Base-by-base conservation (phyloP, 2,888 invertebrate species). In the Timandra comae region DNA sequence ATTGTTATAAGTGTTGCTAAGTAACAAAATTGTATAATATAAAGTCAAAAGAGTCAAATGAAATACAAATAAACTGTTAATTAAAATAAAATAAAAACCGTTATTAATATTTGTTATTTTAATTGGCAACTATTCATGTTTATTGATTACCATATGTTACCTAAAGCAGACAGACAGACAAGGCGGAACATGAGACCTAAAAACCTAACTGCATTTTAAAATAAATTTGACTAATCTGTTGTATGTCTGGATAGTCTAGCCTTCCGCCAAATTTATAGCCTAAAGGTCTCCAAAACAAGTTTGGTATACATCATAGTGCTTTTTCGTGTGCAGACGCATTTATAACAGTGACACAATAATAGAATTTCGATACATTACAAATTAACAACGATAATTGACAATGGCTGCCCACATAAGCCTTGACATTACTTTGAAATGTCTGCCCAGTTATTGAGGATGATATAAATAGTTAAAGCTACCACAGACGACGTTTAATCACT, bases 401-500 rank as follows among this genome's bases (percentile, higher is more conserved):
- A 75, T 73, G 51, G 66, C 77, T 59, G 63, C 80, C 79, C 76
- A 82, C 79, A 67, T 67, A 23, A 63, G 62, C 82, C 84, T 82
- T 85, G 84, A 76, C 82, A 84, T 84, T 84, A 71, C 61, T 49
- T 43, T 52, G 55, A 72, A 74, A 73, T 71, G 73, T 63, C 63
- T 68, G 52, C 70, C 69, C 70, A 82, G 82, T 82, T 67, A 70
- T 60, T 61, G 51, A 52, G 61, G 79, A 79, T 66, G 80, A 79
- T 80, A 76, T 63, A 59, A 24, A 11, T 10, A 10, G 71, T 59
- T 70, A 74, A 71, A 66, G 60, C 49, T 44, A 46, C 42, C 52
- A 52, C 49, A 51, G 48, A 49, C 52, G 67, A 70, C 63, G 67
- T 57, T 57, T 48, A n/a, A n/a, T n/a, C n/a, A n/a, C n/a, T n/a